These are phyloP conservation scores for Eristalinus aeneus DNA, from an alignment of 2,888 invertebrate species.

Conservation along the genomic window DNA sequence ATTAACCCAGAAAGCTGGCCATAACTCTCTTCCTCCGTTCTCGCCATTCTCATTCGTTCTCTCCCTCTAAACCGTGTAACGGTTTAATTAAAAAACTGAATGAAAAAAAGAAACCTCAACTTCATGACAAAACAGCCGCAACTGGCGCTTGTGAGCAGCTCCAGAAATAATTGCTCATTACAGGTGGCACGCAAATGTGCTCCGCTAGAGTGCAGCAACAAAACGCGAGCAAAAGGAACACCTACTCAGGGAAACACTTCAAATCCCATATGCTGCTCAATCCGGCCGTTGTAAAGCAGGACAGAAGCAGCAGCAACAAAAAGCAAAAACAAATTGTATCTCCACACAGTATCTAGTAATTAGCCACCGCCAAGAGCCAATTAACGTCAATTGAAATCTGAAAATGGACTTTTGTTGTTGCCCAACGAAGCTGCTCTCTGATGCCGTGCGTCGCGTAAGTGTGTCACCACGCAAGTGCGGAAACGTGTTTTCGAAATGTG, in stretches of 20 bases:
- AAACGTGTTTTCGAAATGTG: conserved; percentile 43
- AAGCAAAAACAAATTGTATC: not conserved
- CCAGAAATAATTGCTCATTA: conserved; percentile 54
- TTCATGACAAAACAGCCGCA: not conserved
- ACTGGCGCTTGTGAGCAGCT: not conserved
- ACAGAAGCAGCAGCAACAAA: not conserved
- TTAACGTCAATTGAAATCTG: conserved; percentile 68
- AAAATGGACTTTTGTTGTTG: conserved; percentile 50
- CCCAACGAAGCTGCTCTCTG: not conserved
- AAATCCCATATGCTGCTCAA: conserved; percentile 31
- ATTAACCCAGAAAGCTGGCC: conserved; percentile 50
- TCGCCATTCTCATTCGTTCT: not conserved
- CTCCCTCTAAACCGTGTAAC: not conserved
- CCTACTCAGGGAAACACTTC: not conserved
- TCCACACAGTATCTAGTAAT: conserved; percentile 48
- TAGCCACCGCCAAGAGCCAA: conserved; percentile 62
- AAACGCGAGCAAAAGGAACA: not conserved
- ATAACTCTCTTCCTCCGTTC: not conserved
- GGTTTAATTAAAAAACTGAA: not conserved
- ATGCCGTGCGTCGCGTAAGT: conserved; percentile 1
- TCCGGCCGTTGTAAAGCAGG: not conserved
- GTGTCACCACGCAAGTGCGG: conserved; percentile 64
- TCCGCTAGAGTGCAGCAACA: conserved; percentile 14
- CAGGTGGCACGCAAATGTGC: conserved; percentile 63
- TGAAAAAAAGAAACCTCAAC: not conserved